A percentile compares a stretch with the other conserved stretches of the same genome.
Evolutionary conservation across 2,113 vertebrate species (phyloP).

Genomic region (Synchiropus splendidus): DNA sequence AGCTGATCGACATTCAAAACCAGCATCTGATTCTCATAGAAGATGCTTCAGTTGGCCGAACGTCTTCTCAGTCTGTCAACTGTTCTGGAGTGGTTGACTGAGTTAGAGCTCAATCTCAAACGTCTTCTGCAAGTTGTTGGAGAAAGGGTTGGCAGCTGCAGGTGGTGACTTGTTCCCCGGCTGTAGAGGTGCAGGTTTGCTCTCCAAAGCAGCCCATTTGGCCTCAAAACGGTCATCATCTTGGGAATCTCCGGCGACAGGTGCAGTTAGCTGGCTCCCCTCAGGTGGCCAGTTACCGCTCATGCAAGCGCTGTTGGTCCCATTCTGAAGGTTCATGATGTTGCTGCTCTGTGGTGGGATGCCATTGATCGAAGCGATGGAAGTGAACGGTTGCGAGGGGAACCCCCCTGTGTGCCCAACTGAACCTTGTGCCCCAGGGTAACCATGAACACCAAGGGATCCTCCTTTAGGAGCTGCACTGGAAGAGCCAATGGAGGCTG

Average conservation of each 20-base stretch:
- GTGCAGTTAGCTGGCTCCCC: conserved; percentile 53
- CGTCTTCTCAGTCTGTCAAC: too few species aligned
- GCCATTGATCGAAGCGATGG: conserved; percentile 54
- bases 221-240: conserved; percentile 84
- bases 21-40: too few species aligned
- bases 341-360: conserved; percentile 30
- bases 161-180: conserved; percentile 48
- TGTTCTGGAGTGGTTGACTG: background rate
- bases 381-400: conserved; percentile 39
- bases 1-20: too few species aligned
- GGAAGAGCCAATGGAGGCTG: conserved; percentile 39
- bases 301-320: conserved; percentile 36
- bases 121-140: conserved; percentile 82
- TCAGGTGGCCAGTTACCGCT: conserved; percentile 73
- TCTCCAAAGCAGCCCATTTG: conserved; percentile 83
- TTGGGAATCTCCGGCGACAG: conserved; percentile 34
- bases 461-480: conserved; percentile 61
- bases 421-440: conserved; percentile 23
- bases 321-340: conserved; percentile 59
- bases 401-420: conserved; percentile 39
- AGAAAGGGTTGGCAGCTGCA: conserved; percentile 76
- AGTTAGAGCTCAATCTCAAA: conserved; percentile 85
- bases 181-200: conserved; percentile 56
- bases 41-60: too few species aligned
- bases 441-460: conserved; percentile 43